Evolutionary conservation across 1,140 invertebrate species (phyloP).

Genomic region (Euschistus heros): DNA sequence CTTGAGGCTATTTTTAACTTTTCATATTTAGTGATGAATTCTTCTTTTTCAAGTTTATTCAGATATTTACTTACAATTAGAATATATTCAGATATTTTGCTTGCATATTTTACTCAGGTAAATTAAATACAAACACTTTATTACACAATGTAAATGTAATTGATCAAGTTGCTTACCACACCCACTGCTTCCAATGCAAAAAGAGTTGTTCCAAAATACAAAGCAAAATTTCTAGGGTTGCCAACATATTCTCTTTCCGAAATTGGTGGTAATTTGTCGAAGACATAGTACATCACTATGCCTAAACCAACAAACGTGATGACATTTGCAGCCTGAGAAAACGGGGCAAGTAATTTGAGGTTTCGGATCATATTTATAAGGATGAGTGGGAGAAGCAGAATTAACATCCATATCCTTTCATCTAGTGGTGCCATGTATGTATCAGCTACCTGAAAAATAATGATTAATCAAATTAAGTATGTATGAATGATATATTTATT

Average conservation of each 20-base stretch:
- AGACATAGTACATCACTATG: constrained; percentile 56
- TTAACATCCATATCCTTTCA: constrained; percentile 44
- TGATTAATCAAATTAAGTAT: background rate
- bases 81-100: no score
- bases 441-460: constrained; percentile 37
- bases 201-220: constrained; percentile 77
- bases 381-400: constrained; percentile 55
- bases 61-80: no score
- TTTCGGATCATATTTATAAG: constrained; percentile 62
- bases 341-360: constrained; percentile 66
- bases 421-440: constrained; percentile 35
- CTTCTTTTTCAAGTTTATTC: no score
- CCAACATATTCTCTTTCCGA: constrained; percentile 45
- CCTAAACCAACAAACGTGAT: constrained; percentile 56
- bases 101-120: no score
- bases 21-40: no score
- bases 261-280: constrained; percentile 47
- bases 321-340: constrained; percentile 68
- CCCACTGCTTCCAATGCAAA: constrained; percentile 85
- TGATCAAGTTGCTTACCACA: constrained; percentile 47
- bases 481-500: no score
- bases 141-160: background rate
- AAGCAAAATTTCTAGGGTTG: constrained; percentile 44
- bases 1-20: no score
- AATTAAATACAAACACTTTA: no score